Percentiles rank a stretch among this genome's conserved stretches.
phyloP scores from a whole-genome alignment of 1,140 invertebrate species.

The Odontomachus brunneus region DNA sequence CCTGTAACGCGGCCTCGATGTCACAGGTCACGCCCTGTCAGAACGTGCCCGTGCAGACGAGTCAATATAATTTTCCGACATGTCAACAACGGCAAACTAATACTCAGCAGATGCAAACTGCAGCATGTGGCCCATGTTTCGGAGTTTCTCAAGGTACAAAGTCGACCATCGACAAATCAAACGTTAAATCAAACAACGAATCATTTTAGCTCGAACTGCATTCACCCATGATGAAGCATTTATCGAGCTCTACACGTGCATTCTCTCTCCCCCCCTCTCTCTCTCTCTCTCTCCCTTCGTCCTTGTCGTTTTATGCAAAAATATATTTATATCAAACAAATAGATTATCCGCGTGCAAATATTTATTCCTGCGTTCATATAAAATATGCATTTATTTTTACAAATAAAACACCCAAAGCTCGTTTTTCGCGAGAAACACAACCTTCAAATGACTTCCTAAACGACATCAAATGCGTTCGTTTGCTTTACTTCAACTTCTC shows the following conservation, averaged over 20 bases:
- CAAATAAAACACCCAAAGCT: too few species aligned
- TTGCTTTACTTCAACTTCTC: background rate
- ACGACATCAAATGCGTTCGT: background rate
- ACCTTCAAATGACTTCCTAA: too few species aligned
- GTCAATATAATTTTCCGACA: slow-evolving; percentile 74
- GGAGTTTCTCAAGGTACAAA: slow-evolving; percentile 69
- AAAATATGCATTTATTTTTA: too few species aligned
- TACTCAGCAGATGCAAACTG: slow-evolving; percentile 69
- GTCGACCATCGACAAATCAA: slow-evolving; percentile 4
- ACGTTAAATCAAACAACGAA: slow-evolving; percentile 15
- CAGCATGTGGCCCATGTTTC: slow-evolving; percentile 26
- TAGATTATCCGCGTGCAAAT: too few species aligned
- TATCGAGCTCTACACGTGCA: too few species aligned
- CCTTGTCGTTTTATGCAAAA: too few species aligned
- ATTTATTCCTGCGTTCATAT: too few species aligned
- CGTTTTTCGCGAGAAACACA: too few species aligned
- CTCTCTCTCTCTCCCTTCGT: too few species aligned
- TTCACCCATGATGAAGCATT: too few species aligned
- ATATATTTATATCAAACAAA: too few species aligned
- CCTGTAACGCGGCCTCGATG: slow-evolving; percentile 58
- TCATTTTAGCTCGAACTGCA: background rate
- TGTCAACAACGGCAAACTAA: slow-evolving; percentile 72
- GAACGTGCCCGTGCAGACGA: slow-evolving; percentile 72
- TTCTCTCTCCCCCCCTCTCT: too few species aligned
- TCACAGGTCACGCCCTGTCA: slow-evolving; percentile 68